Evolutionary conservation across 1,140 invertebrate species (phyloP).

Genomic region (Myzus persicae): DNA sequence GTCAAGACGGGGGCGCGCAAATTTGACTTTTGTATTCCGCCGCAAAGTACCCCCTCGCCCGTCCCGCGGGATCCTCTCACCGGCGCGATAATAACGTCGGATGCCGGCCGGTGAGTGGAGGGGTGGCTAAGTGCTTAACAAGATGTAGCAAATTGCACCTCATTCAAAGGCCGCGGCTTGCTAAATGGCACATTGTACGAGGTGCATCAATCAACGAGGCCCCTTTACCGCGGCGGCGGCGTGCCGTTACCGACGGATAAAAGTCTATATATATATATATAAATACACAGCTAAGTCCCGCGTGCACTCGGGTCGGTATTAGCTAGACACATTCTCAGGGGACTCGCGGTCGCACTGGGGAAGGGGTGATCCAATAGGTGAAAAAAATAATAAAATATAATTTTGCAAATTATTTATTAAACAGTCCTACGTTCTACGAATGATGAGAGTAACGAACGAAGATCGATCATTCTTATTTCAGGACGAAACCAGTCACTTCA

Average conservation of each 20-base stretch:
- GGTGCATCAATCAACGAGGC: constrained; percentile 55
- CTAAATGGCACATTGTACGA: constrained; percentile 58
- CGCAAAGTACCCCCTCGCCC: constrained; percentile 32
- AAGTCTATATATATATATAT: not conserved
- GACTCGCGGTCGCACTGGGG: not conserved
- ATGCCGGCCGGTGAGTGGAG: not conserved
- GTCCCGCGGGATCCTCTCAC: constrained; percentile 53
- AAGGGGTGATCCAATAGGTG: not conserved
- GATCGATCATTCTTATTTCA: no score
- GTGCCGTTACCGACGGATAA: constrained; percentile 38
- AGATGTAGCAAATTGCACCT: constrained; percentile 59
- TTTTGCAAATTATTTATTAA: no score
- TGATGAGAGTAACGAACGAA: no score
- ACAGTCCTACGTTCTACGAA: no score
- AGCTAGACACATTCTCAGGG: not conserved
- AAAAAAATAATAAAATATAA: constrained; percentile 24
- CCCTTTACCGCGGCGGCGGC: constrained; percentile 3
- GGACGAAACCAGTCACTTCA: no score
- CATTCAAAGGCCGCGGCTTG: constrained; percentile 56
- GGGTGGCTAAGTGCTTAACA: constrained; percentile 57
- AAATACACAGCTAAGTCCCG: not conserved
- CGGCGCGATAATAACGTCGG: constrained; percentile 53
- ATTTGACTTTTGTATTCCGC: constrained; percentile 57
- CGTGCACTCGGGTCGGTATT: not conserved
- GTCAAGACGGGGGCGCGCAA: constrained; percentile 34